phyloP scores from a whole-genome alignment of 2,888 invertebrate species.

The Mesochorus sp. region DNA sequence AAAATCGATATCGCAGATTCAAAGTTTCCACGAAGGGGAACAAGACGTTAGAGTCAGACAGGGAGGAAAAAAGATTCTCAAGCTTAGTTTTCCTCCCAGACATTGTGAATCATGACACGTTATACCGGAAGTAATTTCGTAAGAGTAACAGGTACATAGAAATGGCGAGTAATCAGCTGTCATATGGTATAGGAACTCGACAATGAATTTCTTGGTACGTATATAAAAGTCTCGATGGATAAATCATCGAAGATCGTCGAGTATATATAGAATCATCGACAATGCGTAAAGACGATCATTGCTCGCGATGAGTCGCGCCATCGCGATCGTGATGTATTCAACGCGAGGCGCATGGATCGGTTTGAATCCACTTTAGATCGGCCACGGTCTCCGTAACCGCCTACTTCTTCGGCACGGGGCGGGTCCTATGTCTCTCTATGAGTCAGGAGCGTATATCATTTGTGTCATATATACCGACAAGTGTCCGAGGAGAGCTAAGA shows the following conservation, averaged over 20 bases:
- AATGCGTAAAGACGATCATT: constrained; percentile 25
- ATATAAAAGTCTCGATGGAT: neutral
- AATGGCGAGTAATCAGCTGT: constrained; percentile 17
- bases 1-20: neutral
- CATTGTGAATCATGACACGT: neutral
- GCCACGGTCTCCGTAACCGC: constrained; percentile 71
- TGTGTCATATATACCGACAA: no score
- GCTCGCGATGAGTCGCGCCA: constrained; percentile 71
- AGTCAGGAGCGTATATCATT: constrained; percentile 73
- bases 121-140: neutral
- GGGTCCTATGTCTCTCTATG: constrained; percentile 78
- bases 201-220: constrained; percentile 4
- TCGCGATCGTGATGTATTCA: constrained; percentile 71
- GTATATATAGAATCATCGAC: constrained; percentile 9
- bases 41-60: neutral
- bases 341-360: constrained; percentile 67
- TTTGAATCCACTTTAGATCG: constrained; percentile 72
- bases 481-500: no score
- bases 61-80: neutral
- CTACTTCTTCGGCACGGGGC: constrained; percentile 76
- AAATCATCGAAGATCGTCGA: constrained; percentile 43
- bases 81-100: neutral
- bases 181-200: no score
- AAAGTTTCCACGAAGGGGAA: neutral
- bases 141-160: neutral